Base-by-base conservation (phyloP, 1,140 invertebrate genomes). In the Drosophila sulfurigaster region DNA sequence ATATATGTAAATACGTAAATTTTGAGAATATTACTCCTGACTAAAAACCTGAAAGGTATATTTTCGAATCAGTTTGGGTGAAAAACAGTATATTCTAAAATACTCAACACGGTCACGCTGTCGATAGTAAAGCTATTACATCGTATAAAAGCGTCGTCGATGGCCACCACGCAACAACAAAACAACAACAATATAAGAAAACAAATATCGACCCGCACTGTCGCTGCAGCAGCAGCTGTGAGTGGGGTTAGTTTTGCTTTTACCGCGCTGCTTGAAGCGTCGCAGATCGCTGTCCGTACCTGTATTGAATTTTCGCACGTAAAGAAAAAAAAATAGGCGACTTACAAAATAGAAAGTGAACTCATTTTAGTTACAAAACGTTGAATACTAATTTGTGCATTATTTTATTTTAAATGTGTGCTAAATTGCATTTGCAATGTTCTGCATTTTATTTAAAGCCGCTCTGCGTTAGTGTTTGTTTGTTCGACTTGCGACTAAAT, bases 221-320 rank as follows among this genome's bases (percentile, higher is more conserved):
- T 25, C 28, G 43, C 25, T 20, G 43, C 25, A 62, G 54, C 25
- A 38, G 56, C 71, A 74, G 49, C 65, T 74, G 71, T 60, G 38
- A 74, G 65, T 74, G 65, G 56, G 35, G 35, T 38, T 74, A 74
- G 71, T 74, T 38, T 38, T 73, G 64, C 56, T 60, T 73, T 60
- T 38, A 68, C 35, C 70, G 70, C 71, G 71, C 71, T 74, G 57
- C 41, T 25, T 51, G 30, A 56, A 74, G 71, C 65, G 71, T 74
- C 65, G 65, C 57, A 30, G 60, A 74, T 56, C 35, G 16, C 65
- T 46, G 56, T 60, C 48, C 52, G 64, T 62, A 48, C 65, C 65
- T 60, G 72, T 62, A 63, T 75, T 51, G 49, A 75, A 70, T 75
- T 70, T 75, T 75, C 51, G 72, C 70, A 75, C 59, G 66, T 75